These are phyloP conservation scores for Salvelinus fontinalis DNA, from an alignment of 2,113 vertebrate species.

Conservation along the genomic window DNA sequence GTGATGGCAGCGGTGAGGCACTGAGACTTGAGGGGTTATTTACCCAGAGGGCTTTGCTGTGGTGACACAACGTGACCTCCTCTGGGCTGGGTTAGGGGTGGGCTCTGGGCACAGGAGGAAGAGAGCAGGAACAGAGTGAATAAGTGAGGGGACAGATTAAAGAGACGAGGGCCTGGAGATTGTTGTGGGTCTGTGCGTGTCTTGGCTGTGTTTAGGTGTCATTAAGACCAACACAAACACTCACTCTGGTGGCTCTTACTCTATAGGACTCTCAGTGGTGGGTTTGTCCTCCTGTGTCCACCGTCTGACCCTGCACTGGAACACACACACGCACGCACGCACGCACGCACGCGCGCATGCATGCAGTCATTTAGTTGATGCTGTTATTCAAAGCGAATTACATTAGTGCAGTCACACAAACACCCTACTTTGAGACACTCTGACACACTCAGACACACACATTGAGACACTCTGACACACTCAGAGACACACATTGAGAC, in stretches of 20 bases:
- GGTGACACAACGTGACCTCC: slow-evolving; percentile 65
- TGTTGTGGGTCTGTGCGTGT: slow-evolving; percentile 57
- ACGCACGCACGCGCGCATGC: neutral
- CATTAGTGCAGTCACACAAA: slow-evolving; percentile 52
- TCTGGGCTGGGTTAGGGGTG: slow-evolving; percentile 40
- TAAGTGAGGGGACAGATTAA: slow-evolving; percentile 29
- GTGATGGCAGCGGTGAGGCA: slow-evolving; percentile 27
- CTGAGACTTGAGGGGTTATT: slow-evolving; percentile 20
- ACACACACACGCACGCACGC: slow-evolving; percentile 40
- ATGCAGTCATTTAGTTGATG: too few relatives aligned
- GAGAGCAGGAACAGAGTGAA: slow-evolving; percentile 31
- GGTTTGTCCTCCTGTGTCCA: slow-evolving; percentile 55
- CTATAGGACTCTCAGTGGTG: slow-evolving; percentile 52
- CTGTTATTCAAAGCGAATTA: too few relatives aligned
- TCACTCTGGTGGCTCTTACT: slow-evolving; percentile 58
- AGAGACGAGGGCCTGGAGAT: slow-evolving; percentile 27
- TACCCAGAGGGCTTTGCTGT: slow-evolving; percentile 45
- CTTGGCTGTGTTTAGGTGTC: slow-evolving; percentile 67
- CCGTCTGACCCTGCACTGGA: slow-evolving; percentile 63
- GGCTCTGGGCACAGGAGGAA: slow-evolving; percentile 30
- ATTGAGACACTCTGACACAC: neutral
- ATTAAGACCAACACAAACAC: slow-evolving; percentile 57
- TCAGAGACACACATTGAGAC: neutral
- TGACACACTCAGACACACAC: neutral
- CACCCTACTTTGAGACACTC: too few relatives aligned